These are phyloP conservation scores for Pachyseris speciosa DNA, from an alignment of 64 coral and sea anemone species.

Conservation along the genomic window DNA sequence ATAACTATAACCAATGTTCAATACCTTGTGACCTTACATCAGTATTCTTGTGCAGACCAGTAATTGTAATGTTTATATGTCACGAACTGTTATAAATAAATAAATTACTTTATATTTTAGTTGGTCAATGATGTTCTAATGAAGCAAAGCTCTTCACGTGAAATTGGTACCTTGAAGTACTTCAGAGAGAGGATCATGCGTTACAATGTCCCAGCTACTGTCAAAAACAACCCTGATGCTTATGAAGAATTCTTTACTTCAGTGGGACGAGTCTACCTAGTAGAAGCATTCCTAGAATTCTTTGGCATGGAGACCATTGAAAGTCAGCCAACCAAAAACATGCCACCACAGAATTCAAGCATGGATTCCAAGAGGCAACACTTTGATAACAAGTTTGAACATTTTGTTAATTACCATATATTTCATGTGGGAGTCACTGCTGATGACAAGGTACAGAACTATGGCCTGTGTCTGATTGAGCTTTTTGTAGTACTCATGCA, in stretches of 20 bases:
- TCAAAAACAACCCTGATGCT: constrained; percentile 29
- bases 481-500: too few species aligned
- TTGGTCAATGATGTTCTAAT: constrained; percentile 1
- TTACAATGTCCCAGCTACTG: constrained; percentile 16
- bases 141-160: neutral
- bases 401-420: too few species aligned
- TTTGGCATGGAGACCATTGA: constrained; percentile 21
- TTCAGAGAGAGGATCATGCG: constrained; percentile 23
- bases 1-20: neutral
- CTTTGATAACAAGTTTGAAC: too few species aligned
- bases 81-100: neutral
- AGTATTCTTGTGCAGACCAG: neutral
- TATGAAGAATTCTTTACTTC: constrained; percentile 29
- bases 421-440: too few species aligned
- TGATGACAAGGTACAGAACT: too few species aligned
- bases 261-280: constrained; percentile 15
- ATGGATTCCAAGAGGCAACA: neutral
- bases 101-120: constrained; percentile 7
- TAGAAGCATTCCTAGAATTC: constrained; percentile 31
- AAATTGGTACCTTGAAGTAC: constrained; percentile 6
- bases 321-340: neutral
- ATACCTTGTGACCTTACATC: neutral
- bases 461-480: too few species aligned
- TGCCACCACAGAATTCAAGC: constrained; percentile 4
- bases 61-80: neutral